Conservation (phyloP, 2,113 vertebrate genomes). For the Emberiza fucata region DNA sequence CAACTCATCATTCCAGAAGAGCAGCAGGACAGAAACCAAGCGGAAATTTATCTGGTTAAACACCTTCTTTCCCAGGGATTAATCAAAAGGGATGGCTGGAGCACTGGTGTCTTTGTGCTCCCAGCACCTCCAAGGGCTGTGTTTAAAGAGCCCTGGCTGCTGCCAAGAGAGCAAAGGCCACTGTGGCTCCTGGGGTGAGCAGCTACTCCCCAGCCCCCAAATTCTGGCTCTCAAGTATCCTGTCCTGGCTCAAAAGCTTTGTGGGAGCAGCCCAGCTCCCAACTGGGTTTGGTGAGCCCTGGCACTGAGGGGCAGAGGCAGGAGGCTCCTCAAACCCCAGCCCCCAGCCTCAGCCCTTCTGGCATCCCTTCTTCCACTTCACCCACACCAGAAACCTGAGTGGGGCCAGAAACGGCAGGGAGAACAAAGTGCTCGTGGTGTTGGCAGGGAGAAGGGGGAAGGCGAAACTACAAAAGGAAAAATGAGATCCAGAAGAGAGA, state of each 20-base stretch:
- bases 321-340: neutral
- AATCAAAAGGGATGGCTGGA: neutral
- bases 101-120: neutral
- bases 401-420: neutral
- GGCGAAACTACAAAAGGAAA: neutral
- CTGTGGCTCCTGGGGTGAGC: neutral
- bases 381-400: neutral
- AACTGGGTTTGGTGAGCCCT: neutral
- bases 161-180: neutral
- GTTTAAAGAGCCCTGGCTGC: neutral
- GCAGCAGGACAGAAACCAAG: conserved; percentile 19
- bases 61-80: conserved; percentile 16
- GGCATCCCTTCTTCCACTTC: neutral
- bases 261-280: neutral
- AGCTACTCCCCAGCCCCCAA: accelerated
- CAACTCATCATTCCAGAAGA: conserved; percentile 15
- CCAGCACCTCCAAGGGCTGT: neutral
- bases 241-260: neutral
- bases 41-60: conserved; percentile 16
- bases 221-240: neutral
- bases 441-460: neutral
- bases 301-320: neutral
- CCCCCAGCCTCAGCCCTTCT: neutral
- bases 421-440: neutral
- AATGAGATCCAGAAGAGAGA: neutral